These are phyloP conservation scores for Aelia acuminata DNA, from an alignment of 2,888 invertebrate genomes.

Conservation along the genomic window DNA sequence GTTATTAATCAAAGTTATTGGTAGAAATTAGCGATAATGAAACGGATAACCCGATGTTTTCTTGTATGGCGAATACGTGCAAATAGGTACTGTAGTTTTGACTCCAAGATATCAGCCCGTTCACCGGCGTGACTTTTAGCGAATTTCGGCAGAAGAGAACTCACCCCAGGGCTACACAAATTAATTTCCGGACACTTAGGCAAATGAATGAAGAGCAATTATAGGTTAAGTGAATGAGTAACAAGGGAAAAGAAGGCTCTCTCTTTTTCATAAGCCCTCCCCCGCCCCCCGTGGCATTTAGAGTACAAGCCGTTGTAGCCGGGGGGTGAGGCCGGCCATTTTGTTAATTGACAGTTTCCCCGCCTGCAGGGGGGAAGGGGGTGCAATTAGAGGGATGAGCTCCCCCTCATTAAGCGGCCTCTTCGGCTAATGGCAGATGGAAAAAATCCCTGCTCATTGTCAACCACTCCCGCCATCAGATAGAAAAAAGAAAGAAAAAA, in stretches of 20 bases:
- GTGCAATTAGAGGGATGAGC: constrained; percentile 53
- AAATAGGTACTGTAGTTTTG: not conserved
- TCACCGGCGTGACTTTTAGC: not conserved
- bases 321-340: constrained; percentile 54
- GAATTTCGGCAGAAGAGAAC: not conserved
- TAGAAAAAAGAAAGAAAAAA: not conserved
- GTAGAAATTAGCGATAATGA: too few relatives aligned
- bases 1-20: too few relatives aligned
- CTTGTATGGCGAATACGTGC: not conserved
- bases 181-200: constrained; percentile 31
- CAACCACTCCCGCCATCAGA: constrained; percentile 50
- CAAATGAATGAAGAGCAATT: constrained; percentile 46
- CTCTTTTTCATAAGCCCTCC: constrained; percentile 42
- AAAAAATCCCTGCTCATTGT: constrained; percentile 48
- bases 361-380: not conserved
- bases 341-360: constrained; percentile 59
- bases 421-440: constrained; percentile 54
- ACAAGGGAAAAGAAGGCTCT: constrained; percentile 26
- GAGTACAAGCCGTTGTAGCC: constrained; percentile 49
- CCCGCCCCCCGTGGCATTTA: constrained; percentile 30
- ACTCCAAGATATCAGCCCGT: not conserved
- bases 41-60: too few relatives aligned
- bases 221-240: constrained; percentile 44
- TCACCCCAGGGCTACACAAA: constrained; percentile 15
- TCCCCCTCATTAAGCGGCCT: constrained; percentile 52